A percentile compares a stretch with the other conserved stretches of the same genome.
These are phyloP conservation scores for Caenorhabditis becei DNA, from an alignment of 2,888 invertebrate genomes.

Conservation along the genomic window DNA sequence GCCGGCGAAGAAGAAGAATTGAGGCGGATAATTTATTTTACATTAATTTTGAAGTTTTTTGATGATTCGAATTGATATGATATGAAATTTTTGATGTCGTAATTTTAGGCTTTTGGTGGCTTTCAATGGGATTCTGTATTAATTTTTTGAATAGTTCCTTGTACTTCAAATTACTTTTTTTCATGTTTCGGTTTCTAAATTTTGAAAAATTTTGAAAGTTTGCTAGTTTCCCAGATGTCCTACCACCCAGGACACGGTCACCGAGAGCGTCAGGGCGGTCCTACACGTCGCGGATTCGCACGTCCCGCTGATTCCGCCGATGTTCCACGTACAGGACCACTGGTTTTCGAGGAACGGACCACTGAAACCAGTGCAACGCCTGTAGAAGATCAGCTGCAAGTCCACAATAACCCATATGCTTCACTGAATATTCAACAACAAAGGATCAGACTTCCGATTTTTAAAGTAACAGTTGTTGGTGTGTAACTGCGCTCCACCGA, in stretches of 20 bases:
- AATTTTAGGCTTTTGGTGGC: too few species aligned
- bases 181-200: too few species aligned
- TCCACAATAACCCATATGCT: conserved; percentile 87
- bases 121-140: too few species aligned
- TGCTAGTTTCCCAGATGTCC: conserved; percentile 21
- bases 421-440: conserved; percentile 91
- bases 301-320: conserved; percentile 62
- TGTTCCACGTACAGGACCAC: conserved; percentile 68
- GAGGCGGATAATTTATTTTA: too few species aligned
- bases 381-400: conserved; percentile 54
- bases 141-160: too few species aligned
- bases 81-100: too few species aligned
- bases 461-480: conserved; percentile 83
- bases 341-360: conserved; percentile 68
- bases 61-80: too few species aligned
- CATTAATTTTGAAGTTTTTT: too few species aligned
- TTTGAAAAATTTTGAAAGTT: not conserved
- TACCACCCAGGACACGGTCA: conserved; percentile 66
- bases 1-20: conserved; percentile 34
- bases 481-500: too few species aligned
- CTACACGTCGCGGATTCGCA: conserved; percentile 41
- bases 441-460: conserved; percentile 91
- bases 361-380: conserved; percentile 45
- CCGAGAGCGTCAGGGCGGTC: conserved; percentile 17
- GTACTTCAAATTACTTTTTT: too few species aligned